Base-by-base conservation (phyloP, 2,113 vertebrate genomes). In the Odocoileus virginianus region DNA sequence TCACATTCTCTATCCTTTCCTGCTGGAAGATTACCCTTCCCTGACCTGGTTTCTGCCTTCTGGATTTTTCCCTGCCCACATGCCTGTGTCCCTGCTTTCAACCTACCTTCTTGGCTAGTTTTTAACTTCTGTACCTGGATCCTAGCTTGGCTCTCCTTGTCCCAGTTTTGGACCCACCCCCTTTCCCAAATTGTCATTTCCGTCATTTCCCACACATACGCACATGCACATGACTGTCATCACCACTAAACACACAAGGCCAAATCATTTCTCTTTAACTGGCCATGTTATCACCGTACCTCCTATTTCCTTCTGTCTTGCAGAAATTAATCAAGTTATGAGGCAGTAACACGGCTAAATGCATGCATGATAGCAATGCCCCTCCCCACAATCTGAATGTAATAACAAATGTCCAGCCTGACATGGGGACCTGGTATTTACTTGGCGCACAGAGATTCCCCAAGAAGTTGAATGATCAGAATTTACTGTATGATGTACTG, bases 131-230 rank as follows among this genome's bases (percentile, higher is more conserved):
- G 21, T 86, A 84, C 52, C 55, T n/a, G 25, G 27, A 76, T 57
- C 1, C 17, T 21, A 87, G 61, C 19, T 54, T 60, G 95, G n/a
- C 13, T 87, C 14, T 83, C 17, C 16, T 55, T 6, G 87, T 50
- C 21, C 19, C 33, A 57, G 40, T 28, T 97, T 83, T 86, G 43
- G 61, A 78, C 52, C 52, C 4, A 67, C 5, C 21, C 40, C 3
- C 7, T 91, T 82, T 85, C 67, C 33, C 74, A 85, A 94, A 79
- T 8, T 45, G 45, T 79, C 82, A 89, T 57, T 94, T 91, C 50
- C 15, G 10, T 86, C 85, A 86, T 60, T 91, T 76, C 71, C 36
- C 21, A 84, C 36, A 27, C 27, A n/a, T 30, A 47, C 16, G 8
- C 79, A 67, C 86, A 74, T 4, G 27, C 11, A 58, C 54, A 67